Evolutionary conservation across 2,888 invertebrate species (phyloP).

Genomic region (Dynastes maya): DNA sequence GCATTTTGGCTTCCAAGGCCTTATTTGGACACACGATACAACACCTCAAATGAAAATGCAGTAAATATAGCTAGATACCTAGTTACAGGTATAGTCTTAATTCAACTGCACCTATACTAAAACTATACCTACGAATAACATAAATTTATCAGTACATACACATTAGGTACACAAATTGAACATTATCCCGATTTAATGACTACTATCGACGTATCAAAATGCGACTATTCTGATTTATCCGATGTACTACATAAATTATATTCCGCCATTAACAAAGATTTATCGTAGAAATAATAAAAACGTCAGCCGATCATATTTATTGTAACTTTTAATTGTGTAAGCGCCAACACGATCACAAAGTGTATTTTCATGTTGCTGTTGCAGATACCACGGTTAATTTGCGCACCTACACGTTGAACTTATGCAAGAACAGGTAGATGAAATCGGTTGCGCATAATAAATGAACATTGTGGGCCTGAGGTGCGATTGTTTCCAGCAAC

Average conservation of each 20-base stretch:
- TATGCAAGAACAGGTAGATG: constrained; percentile 64
- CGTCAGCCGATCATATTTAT: constrained; percentile 22
- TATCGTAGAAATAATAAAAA: constrained; percentile 35
- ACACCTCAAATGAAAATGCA: too few species aligned
- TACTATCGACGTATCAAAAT: background rate
- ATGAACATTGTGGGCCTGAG: constrained; percentile 62
- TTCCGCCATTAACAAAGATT: constrained; percentile 31
- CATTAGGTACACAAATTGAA: constrained; percentile 9
- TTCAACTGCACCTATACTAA: too few species aligned
- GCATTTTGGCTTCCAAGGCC: too few species aligned
- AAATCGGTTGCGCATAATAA: constrained; percentile 65
- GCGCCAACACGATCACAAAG: background rate
- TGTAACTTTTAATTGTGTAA: constrained; percentile 28
- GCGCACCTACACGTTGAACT: constrained; percentile 60
- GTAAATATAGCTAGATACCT: too few species aligned
- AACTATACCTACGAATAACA: background rate
- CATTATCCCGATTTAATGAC: background rate
- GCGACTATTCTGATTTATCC: constrained; percentile 14
- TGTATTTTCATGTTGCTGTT: constrained; percentile 23
- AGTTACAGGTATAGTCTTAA: too few species aligned
- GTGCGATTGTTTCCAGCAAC: constrained; percentile 63
- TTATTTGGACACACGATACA: too few species aligned
- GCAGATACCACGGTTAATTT: background rate
- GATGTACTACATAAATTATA: constrained; percentile 14
- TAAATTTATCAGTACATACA: background rate